Evolutionary conservation across 2,797 vertebrate species (phyloP).

Genomic region (Martes flavigula): DNA sequence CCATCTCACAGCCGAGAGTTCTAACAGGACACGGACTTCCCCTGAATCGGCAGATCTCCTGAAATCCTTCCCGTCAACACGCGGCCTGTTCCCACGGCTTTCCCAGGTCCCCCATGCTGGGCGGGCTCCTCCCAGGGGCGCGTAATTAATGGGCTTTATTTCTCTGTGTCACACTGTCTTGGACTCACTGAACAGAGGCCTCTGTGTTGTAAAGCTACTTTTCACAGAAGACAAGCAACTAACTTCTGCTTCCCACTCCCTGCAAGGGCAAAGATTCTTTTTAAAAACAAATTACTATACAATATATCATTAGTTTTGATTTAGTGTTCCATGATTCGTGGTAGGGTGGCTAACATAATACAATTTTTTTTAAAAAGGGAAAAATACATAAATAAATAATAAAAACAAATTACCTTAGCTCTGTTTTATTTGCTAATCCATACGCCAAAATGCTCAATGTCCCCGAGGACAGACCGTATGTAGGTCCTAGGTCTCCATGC

Average conservation of each 20-base stretch:
- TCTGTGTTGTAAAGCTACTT: neutral
- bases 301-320: too few relatives aligned
- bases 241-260: neutral
- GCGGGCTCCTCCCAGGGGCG: neutral
- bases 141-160: neutral
- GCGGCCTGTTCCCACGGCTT: neutral
- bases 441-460: neutral
- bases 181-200: neutral
- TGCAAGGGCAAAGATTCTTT: neutral
- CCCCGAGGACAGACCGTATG: too few relatives aligned
- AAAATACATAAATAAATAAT: too few relatives aligned
- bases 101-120: rapidly evolving
- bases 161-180: neutral
- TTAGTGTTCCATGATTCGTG: too few relatives aligned
- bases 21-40: neutral
- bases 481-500: neutral
- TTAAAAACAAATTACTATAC: neutral
- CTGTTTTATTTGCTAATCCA: neutral
- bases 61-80: neutral
- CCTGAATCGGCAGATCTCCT: rapidly evolving
- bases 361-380: too few relatives aligned
- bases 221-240: neutral
- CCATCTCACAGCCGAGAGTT: neutral
- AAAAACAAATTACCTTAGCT: neutral
- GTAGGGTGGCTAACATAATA: too few relatives aligned